Conservation (phyloP, 2,797 vertebrate genomes). For the Saguinus oedipus region DNA sequence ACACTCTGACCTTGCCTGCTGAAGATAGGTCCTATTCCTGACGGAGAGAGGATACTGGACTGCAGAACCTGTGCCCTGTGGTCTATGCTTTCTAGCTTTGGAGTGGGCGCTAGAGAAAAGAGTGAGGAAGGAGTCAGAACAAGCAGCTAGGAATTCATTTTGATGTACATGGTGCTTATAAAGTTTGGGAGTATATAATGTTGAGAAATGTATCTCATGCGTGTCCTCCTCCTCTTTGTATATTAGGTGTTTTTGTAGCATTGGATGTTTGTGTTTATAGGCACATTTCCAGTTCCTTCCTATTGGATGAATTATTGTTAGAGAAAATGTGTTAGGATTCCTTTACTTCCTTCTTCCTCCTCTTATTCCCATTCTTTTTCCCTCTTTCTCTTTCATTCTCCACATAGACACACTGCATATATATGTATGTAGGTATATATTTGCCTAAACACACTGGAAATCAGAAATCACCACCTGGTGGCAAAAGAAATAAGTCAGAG, state of each 20-base stretch:
- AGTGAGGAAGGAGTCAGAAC: conserved; percentile 13
- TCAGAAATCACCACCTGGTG: conserved; percentile 9
- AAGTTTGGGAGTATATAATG: not conserved
- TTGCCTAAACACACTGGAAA: not conserved
- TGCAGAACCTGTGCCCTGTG: not conserved
- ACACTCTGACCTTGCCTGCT: not conserved
- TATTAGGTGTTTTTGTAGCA: not conserved
- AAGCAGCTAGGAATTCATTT: not conserved
- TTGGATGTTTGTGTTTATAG: not conserved
- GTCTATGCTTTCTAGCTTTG: not conserved
- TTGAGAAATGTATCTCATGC: not conserved
- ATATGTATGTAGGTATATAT: not conserved
- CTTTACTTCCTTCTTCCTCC: not conserved
- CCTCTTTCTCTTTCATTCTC: not conserved
- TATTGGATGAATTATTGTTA: not conserved
- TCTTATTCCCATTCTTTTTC: not conserved
- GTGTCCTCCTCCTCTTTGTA: not conserved
- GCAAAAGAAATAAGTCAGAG: conserved; percentile 21
- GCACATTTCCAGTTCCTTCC: not conserved
- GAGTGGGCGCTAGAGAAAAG: not conserved
- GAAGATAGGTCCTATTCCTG: not conserved
- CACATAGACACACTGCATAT: not conserved
- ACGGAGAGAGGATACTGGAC: not conserved
- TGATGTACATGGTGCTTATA: not conserved
- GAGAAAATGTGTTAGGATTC: not conserved